Evolutionary conservation across 2,888 invertebrate genomes (phyloP), one percentile per base, ranked within the genome.

Genomic region (Amphipyra tragopoginis): DNA sequence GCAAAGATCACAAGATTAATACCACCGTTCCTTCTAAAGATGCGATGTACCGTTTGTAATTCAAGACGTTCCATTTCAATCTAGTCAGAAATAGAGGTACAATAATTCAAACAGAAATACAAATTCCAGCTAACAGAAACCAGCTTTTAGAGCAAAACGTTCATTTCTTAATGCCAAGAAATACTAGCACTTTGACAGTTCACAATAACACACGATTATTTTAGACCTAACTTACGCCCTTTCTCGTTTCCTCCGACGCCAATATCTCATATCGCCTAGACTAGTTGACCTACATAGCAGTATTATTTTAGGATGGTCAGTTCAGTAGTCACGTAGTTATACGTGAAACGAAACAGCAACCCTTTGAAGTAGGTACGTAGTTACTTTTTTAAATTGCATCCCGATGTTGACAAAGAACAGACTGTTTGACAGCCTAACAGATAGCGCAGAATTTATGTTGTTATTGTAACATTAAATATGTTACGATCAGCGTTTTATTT

Each of bases 251-350:
- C 63, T 57, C 49, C 10, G 49, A 65, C 71, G 71, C 76, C 72
- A 82, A 77, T 75, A 77, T 73, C 73, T 79, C 78, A 80, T 81
- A 76, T 66, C 51, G 80, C 72, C 78, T 77, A 81, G 84, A 81
- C 83, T 77, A 75, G 75, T 76, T 86, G 87, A 88, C 88, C 88
- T 80, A 88, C 77, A 82, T 86, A 70, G 52, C 55, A 29, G 75
- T 74, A 82, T 86, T 89, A 89, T 89, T 89, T 89, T 81, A 64
- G 82, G 79, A 75, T 67, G 65, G 65, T 72, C 75, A 77, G 80
- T 77, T 72, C n/a, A n/a, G n/a, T n/a, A n/a, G n/a, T n/a, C n/a
- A n/a, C n/a, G n/a, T n/a, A n/a, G n/a, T n/a, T n/a, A n/a, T 61
- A 71, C 55, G 73, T 77, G 77, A 83, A 77, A 76, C 67, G 62